Evolutionary conservation across 2,888 invertebrate species (phyloP).

Genomic region (Therioaphis trifolii): DNA sequence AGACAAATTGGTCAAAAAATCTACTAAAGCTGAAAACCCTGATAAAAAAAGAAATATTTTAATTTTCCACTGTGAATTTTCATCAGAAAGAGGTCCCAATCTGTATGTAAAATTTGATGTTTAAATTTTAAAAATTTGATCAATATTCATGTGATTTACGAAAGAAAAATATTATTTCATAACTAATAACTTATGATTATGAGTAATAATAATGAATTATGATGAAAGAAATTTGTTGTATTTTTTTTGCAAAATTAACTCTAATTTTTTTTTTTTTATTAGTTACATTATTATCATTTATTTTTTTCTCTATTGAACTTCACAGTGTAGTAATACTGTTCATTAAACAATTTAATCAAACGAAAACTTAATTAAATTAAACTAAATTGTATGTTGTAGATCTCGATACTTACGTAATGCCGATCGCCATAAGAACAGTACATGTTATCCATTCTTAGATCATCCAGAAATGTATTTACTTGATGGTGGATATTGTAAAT

Average conservation of each 20-base stretch:
- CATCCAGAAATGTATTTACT: constrained; percentile 95
- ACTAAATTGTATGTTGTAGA: constrained; percentile 70
- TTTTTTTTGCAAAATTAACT: no score
- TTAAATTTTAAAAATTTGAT: not conserved
- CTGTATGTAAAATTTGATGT: constrained; percentile 75
- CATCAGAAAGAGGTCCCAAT: constrained; percentile 92
- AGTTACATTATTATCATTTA: no score
- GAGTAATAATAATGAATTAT: no score
- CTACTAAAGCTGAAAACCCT: constrained; percentile 66
- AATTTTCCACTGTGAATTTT: constrained; percentile 98
- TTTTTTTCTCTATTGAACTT: no score
- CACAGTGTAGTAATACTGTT: no score
- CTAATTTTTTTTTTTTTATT: no score
- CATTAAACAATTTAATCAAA: no score
- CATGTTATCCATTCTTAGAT: constrained; percentile 84
- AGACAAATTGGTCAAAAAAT: constrained; percentile 69
- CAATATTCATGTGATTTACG: no score
- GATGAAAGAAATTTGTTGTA: no score
- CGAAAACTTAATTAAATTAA: no score
- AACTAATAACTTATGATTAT: no score
- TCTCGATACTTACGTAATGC: constrained; percentile 84
- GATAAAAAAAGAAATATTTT: constrained; percentile 77
- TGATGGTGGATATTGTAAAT: constrained; percentile 89
- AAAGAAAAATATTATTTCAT: no score
- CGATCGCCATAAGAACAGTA: constrained; percentile 84